Base-by-base conservation (phyloP, 2,888 invertebrate species). In the Leptodirus hochenwartii region DNA sequence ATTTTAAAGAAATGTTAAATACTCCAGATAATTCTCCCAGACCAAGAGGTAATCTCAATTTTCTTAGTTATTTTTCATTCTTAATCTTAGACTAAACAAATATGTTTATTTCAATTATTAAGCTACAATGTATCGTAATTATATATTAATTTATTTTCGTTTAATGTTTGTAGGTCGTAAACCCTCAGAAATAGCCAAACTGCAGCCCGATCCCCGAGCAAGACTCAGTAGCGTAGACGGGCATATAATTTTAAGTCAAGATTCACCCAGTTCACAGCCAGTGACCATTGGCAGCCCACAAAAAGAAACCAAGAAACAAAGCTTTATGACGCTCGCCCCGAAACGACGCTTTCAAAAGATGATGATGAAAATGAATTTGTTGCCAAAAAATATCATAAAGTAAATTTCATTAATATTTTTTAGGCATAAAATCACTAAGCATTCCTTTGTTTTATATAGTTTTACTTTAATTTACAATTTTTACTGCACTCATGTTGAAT, bases 291-390 rank as follows among this genome's bases (percentile, higher is more conserved):
- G 65, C 42, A 69, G 69, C 49, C 64, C 69, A 17, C 68, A 71
- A 50, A 77, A 78, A 46, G 80, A 64, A 31, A 39, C 41, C 4
- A 54, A 53, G 34, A 56, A 58, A 32, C 63, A 63, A 38, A 64
- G 79, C 31, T 88, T 87, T 47, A 87, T 87, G 82, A 88, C 88
- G 15, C 61, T 84, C 35, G 87, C 82, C 2, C 81, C 87, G 29
- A 84, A 84, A 47, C 68, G 78, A 41, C 66, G 81, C 43, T 58
- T 90, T 33, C 81, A 81, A 45, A 82, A 79, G 54, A 82, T 81
- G 34, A 64, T 85, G 43, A 78, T 78, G 61, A 84, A 80, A 59
- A 82, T 88, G 70, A 88, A 87, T 54, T 74, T 90, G 47, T 63
- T 84, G 43, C 80, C 80, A 45, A 84, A 81, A 62, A 80, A 81